Conservation (phyloP, 1,140 invertebrate genomes). For the Aphis craccivora region DNA sequence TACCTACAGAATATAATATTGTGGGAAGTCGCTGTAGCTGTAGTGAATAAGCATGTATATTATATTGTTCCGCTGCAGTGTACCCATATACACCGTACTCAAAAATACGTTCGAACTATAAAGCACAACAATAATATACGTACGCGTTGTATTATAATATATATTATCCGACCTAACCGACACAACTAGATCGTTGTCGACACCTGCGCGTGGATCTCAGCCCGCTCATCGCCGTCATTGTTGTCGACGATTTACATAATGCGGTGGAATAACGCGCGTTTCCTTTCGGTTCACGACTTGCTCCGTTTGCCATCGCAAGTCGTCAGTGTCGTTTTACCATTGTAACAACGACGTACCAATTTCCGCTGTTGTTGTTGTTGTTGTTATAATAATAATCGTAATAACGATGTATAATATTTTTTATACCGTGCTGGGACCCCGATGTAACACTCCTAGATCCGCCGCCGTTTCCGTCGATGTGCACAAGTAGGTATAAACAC, state of each 20-base stretch:
- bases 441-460: not conserved
- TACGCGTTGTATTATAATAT: not conserved
- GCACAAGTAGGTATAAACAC: too few species aligned
- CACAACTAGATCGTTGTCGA: not conserved
- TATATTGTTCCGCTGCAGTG: too few species aligned
- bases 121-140: not conserved
- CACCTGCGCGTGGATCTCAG: not conserved
- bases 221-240: not conserved
- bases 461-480: not conserved
- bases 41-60: too few species aligned
- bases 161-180: not conserved
- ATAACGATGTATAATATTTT: not conserved
- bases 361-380: not conserved
- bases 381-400: not conserved
- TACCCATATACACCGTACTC: too few species aligned
- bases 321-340: not conserved
- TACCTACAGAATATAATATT: not conserved
- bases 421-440: not conserved
- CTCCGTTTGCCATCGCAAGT: not conserved
- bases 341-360: not conserved
- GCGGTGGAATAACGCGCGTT: not conserved
- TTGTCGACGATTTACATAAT: constrained; percentile 28
- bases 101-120: not conserved
- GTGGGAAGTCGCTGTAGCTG: not conserved
- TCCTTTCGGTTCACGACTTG: constrained; percentile 2